Evolutionary conservation across 2,888 invertebrate species (phyloP), one percentile per base, ranked within the genome.

Genomic region (Enchytraeus crypticus): DNA sequence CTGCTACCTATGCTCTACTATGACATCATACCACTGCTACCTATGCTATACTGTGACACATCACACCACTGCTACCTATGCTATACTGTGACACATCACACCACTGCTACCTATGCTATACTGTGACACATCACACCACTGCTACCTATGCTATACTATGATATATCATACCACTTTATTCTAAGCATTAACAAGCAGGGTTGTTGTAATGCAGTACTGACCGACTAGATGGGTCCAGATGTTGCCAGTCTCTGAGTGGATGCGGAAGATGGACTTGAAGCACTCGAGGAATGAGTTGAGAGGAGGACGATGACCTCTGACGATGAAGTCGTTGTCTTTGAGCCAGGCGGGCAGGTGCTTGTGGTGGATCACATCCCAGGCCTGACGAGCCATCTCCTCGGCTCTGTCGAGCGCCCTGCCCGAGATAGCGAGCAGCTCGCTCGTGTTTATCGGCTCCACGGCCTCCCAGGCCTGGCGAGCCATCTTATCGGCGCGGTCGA

Each of bases 211-310:
- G n/a, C 77, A 98, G 98, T 54, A 95, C 96, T 89, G 74, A 51
- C 82, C 83, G 27, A 79, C 64, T 11, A 96, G 83, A 77, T 96
- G 96, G 51, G 91, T 91, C 96, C 96, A 96, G 75, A 96, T 93
- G 76, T 96, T 96, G 76, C 96, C 85, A 0, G 93, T 99, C 82
- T 98, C 98, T 0, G 97, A 97, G 82, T 98, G 98, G 70, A 99
- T 86, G 66, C 96, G 86, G 81, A 99, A 99, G 72, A 99, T 96
- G 64, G 93, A 95, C 74, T 89, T 92, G 79, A 98, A 96, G 78
- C 98, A 99, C n/a, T 91, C 93, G 71, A 88, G 86, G 80, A 97
- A 96, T 32, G 95, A 93, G 32, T 93, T 92, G 67, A 98, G 83
- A 1, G 96, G 97, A 47, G 97, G 96, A 61, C 98, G 85, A 80